phyloP scores from a whole-genome alignment of 2,888 invertebrate species.

The Eugnorisma glareosa region DNA sequence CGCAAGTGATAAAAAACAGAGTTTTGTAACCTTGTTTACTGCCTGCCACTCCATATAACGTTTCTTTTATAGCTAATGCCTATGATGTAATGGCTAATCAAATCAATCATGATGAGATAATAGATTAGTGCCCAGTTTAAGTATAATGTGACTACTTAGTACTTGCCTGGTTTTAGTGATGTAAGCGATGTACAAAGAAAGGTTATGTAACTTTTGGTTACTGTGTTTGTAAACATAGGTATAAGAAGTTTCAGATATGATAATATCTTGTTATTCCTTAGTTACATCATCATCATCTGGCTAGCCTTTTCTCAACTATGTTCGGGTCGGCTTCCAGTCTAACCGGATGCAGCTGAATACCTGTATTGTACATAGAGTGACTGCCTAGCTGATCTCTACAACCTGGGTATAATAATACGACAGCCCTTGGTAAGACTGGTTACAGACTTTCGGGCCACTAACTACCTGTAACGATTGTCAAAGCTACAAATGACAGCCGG shows the following conservation, averaged over 20 bases:
- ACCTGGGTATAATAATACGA: no score
- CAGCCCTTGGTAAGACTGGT: no score
- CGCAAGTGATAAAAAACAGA: conserved; percentile 28
- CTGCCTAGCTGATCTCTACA: no score
- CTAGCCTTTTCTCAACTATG: no score
- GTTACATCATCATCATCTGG: no score
- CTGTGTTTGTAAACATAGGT: conserved; percentile 25
- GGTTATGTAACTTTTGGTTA: conserved; percentile 17
- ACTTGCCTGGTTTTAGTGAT: conserved; percentile 17
- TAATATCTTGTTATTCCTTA: no score
- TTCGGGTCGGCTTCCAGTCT: no score
- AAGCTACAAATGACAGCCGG: no score
- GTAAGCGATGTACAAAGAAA: conserved; percentile 4
- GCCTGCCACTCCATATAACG: conserved; percentile 19
- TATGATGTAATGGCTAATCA: conserved; percentile 26
- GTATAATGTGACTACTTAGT: conserved; percentile 1
- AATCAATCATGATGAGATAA: conserved; percentile 29
- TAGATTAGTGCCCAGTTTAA: conserved; percentile 7
- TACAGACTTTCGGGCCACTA: no score
- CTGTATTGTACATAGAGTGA: no score
- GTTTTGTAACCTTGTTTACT: conserved; percentile 35
- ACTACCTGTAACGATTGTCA: no score
- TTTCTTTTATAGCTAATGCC: conserved; percentile 42
- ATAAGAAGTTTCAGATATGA: not conserved
- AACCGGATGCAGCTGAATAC: no score